Evolutionary conservation across 1,140 invertebrate species (phyloP), one percentile per base, ranked within the genome.

Genomic region (Chironomus striatipennis): DNA sequence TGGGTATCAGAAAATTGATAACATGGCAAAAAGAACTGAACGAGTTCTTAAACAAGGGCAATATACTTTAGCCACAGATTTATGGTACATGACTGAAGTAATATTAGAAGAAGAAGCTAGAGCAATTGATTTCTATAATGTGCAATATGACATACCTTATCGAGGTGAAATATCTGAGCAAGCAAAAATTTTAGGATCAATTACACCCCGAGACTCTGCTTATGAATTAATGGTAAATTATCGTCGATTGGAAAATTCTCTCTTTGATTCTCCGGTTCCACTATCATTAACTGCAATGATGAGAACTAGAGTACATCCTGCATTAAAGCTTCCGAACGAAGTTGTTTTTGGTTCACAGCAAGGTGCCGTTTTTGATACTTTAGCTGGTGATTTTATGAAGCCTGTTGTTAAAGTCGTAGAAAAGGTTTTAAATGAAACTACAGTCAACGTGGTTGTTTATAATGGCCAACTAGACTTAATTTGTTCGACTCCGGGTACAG

Each of bases 311-410:
- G 89, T 93, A 0, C 90, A 87, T 76, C 74, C 86, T 73, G 87
- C 87, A 7, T 82, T 94, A 78, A 78, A 82, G 81, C 85, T 91
- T 73, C 87, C 89, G n/a, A 80, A 83, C 0, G 82, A 87, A 70
- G 86, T 89, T 0, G 81, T 77, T 7, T 94, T 91, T 88, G 88
- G 87, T 57, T 79, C 77, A 7, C 88, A 90, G 78, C 86, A 86
- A 7, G 76, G 76, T 5, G 24, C 75, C 0, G 92, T 95, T 0
- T 94, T 94, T 80, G 75, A 78, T 43, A 81, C 79, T 12, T 85
- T 93, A 34, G 76, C 74, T 17, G 86, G 76, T 18, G 93, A 95
- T 79, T 95, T 95, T 78, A 95, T 96, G 93, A 93, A 92, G 79
- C 91, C 93, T 12, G 92, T 91, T 24, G 87, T 88, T 10, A 79